phyloP scores from a whole-genome alignment of 1,140 invertebrate species.

The Adoxophyes honmai region DNA sequence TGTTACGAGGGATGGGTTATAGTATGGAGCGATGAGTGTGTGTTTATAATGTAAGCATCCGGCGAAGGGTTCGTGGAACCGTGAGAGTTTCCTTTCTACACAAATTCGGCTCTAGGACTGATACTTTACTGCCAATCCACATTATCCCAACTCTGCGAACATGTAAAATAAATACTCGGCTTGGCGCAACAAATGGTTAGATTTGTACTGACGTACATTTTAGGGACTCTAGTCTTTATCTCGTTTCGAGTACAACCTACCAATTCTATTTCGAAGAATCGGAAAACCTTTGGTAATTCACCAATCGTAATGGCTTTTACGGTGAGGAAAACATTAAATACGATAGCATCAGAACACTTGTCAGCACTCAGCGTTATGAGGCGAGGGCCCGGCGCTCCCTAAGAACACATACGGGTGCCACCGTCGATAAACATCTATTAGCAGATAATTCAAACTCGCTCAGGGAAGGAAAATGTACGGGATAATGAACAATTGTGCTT shows the following conservation, averaged over 20 bases:
- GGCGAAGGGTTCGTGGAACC: slow-evolving; percentile 21
- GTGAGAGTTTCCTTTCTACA: slow-evolving; percentile 18
- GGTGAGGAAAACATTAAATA: slow-evolving; percentile 39
- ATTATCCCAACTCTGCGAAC: slow-evolving; percentile 9
- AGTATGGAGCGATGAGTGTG: background rate
- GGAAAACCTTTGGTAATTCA: background rate
- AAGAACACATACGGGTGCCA: slow-evolving; percentile 10
- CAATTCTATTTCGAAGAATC: too few species aligned
- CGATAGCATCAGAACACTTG: slow-evolving; percentile 53
- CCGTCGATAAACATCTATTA: slow-evolving; percentile 15
- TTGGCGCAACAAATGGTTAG: background rate
- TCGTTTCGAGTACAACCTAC: too few species aligned
- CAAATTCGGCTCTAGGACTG: background rate
- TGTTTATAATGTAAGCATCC: slow-evolving; percentile 28
- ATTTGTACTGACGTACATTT: slow-evolving; percentile 3
- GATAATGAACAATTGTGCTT: too few species aligned
- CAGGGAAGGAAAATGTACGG: too few species aligned
- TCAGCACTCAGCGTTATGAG: slow-evolving; percentile 39
- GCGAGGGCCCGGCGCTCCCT: slow-evolving; percentile 26
- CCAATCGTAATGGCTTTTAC: slow-evolving; percentile 2
- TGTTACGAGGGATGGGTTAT: background rate
- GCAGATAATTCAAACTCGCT: background rate
- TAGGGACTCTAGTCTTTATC: background rate
- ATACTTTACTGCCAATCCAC: background rate
- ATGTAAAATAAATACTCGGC: slow-evolving; percentile 6